phyloP scores from a whole-genome alignment of 1,140 invertebrate species.

The Anadara kagoshimensis region DNA sequence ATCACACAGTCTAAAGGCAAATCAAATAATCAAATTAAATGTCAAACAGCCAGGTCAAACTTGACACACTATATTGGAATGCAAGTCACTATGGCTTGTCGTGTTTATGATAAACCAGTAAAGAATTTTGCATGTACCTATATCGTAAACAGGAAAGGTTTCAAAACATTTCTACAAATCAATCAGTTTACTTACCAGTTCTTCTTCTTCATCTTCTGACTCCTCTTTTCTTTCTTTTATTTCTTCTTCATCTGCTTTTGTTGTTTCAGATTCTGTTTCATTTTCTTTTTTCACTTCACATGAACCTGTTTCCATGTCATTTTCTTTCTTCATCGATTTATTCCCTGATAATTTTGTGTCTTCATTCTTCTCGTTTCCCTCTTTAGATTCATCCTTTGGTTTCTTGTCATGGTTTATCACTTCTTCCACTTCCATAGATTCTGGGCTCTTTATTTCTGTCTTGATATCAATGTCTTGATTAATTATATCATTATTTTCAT shows the following conservation, averaged over 20 bases:
- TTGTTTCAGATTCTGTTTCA: neutral
- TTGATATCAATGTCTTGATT: slow-evolving; percentile 15
- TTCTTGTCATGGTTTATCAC: neutral
- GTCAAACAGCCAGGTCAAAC: no score
- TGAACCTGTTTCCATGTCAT: slow-evolving; percentile 19
- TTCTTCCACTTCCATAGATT: slow-evolving; percentile 26
- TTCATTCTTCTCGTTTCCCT: slow-evolving; percentile 9
- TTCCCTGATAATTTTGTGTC: slow-evolving; percentile 11
- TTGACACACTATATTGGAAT: no score
- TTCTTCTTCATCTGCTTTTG: neutral
- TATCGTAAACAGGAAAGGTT: no score
- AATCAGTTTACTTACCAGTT: no score
- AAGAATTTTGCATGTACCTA: no score
- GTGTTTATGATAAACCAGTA: no score
- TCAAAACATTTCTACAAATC: no score
- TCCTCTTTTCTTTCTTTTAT: neutral
- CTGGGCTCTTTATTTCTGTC: slow-evolving; percentile 28
- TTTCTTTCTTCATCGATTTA: slow-evolving; percentile 29
- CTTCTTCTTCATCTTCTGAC: neutral
- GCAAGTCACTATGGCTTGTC: no score
- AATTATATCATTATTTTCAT: slow-evolving; percentile 9
- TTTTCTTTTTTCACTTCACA: neutral
- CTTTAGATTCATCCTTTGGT: neutral
- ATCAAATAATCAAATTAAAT: no score
- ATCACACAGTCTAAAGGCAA: no score